Percentiles rank a stretch among this genome's conserved stretches.
These are phyloP conservation scores for Pheosia gnoma DNA, from an alignment of 2,888 invertebrate species.

Conservation along the genomic window DNA sequence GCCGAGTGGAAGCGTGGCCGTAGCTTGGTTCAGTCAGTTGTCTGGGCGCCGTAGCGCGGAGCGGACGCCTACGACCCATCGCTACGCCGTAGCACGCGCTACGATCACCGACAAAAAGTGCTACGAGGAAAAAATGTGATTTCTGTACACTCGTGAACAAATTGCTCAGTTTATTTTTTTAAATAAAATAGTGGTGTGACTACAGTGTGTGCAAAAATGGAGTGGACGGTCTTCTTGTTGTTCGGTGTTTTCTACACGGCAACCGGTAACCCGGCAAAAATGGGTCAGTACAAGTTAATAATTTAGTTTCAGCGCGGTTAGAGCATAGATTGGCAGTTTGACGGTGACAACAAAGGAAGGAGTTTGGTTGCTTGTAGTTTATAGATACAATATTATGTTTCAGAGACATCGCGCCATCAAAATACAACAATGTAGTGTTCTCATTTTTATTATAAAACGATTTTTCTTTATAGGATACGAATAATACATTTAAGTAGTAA, in stretches of 20 bases:
- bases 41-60: slow-evolving; percentile 66
- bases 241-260: slow-evolving; percentile 52
- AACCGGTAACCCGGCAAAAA: slow-evolving; percentile 75
- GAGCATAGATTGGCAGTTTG: slow-evolving; percentile 60
- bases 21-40: slow-evolving; percentile 74
- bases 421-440: too few relatives aligned
- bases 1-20: slow-evolving; percentile 58
- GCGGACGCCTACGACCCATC: slow-evolving; percentile 55
- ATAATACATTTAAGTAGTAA: too few relatives aligned
- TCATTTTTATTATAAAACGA: too few relatives aligned
- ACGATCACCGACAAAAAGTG: slow-evolving; percentile 50
- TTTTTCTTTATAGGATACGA: too few relatives aligned
- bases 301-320: slow-evolving; percentile 60
- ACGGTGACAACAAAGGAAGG: slow-evolving; percentile 60
- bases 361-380: slow-evolving; percentile 34
- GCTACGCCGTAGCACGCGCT: slow-evolving; percentile 46
- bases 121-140: slow-evolving; percentile 59
- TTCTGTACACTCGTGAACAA: slow-evolving; percentile 45
- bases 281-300: slow-evolving; percentile 74
- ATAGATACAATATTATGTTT: slow-evolving; percentile 14
- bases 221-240: slow-evolving; percentile 60
- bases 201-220: slow-evolving; percentile 60
- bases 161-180: slow-evolving; percentile 46
- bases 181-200: slow-evolving; percentile 39
- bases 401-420: background rate